Evolutionary conservation across 2,113 vertebrate species (phyloP), one percentile per base, ranked within the genome.

Genomic region (Acinonyx jubatus): DNA sequence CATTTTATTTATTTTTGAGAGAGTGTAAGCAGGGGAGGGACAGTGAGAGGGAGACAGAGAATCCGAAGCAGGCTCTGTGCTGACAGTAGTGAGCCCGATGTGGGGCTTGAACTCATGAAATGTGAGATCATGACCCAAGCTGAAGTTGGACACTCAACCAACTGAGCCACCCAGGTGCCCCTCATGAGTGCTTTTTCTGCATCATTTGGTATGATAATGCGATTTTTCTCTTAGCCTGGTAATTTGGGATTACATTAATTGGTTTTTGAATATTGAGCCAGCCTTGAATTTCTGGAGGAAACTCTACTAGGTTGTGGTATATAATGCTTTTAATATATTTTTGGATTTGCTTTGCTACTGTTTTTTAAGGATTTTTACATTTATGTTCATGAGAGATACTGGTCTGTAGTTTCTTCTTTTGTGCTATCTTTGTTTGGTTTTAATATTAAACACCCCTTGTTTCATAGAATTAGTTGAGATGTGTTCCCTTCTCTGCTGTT

Each of bases 351-450:
- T 80, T 91, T 91, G 71, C 50, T 92, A n/a, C 21, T 55, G 15
- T 36, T 95, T 91, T 91, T 85, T 86, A 85, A 95, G 27, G n/a
- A 80, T 63, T 96, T 96, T 86, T 92, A 21, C 19, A 63, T 52
- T 71, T 63, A 81, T 63, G 29, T 61, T 90, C 14, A 61, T 69
- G 38, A 61, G 41, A 27, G 41, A 18, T 71, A 21, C 61, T 91
- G 36, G 33, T 69, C 52, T 87, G 41, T n/a, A 86, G 50, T 91
- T 95, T 57, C 45, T 45, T 65, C 61, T 57, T 84, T 76, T 78
- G 31, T 95, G 13, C 48, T 84, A 25, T 93, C 45, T 78, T 84
- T 78, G 27, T 93, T 76, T 92, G 36, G 25, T 73, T 78, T 84
- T 83, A n/a, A 33, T 78, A 57, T 45, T 78, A 45, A 66, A 11